These are phyloP conservation scores for Drosophila seguyi DNA, from an alignment of 1,140 invertebrate species.

Conservation along the genomic window DNA sequence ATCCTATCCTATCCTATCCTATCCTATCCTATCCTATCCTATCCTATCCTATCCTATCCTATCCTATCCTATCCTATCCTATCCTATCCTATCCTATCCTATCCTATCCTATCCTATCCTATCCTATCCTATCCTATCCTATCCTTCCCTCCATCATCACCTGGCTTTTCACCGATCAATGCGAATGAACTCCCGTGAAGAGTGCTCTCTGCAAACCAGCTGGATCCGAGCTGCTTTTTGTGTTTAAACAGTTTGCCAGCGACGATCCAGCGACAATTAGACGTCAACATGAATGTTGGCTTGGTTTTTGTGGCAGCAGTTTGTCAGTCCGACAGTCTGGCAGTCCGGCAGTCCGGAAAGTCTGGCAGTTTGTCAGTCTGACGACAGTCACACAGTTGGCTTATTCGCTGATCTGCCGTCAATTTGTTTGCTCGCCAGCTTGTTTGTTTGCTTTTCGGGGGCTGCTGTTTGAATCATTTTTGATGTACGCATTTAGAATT, in stretches of 20 bases:
- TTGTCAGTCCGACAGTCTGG: slow-evolving; percentile 4
- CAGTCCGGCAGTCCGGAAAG: not conserved
- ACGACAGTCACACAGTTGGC: slow-evolving; percentile 11
- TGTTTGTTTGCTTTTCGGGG: slow-evolving; percentile 44
- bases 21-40: not conserved
- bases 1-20: not conserved
- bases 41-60: not conserved
- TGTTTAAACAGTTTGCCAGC: slow-evolving; percentile 38
- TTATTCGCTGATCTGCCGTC: slow-evolving; percentile 31
- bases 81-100: not conserved
- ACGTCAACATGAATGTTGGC: slow-evolving; percentile 30
- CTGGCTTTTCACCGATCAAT: not conserved
- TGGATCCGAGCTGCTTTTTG: not conserved
- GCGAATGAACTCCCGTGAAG: slow-evolving; percentile 12
- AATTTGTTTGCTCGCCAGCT: slow-evolving; percentile 36
- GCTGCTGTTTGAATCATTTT: slow-evolving; percentile 36
- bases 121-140: not conserved
- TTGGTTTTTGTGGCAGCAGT: slow-evolving; percentile 24
- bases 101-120: not conserved
- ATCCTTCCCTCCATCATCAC: not conserved
- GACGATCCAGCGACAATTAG: slow-evolving; percentile 27
- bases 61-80: not conserved
- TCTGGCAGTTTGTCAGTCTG: not conserved
- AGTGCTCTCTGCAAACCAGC: slow-evolving; percentile 5
- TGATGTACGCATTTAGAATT: slow-evolving; percentile 56